phyloP scores from a whole-genome alignment of 2,888 invertebrate genomes.

The Eurytoma californica region DNA sequence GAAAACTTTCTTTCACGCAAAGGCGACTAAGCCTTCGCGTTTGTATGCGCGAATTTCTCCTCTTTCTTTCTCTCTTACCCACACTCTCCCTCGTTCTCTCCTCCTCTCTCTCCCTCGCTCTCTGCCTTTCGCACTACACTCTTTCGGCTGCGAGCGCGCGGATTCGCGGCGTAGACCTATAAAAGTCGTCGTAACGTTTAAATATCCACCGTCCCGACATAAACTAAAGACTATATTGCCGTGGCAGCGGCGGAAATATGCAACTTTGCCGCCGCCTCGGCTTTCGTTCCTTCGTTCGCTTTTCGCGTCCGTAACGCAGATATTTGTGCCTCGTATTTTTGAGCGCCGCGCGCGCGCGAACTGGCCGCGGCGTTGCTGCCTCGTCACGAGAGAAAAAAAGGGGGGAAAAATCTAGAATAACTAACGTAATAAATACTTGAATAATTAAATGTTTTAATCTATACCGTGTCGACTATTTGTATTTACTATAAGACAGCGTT shows the following conservation, averaged over 20 bases:
- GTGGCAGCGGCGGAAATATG: constrained; percentile 68
- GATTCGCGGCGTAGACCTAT: constrained; percentile 66
- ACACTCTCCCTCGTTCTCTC: constrained; percentile 17
- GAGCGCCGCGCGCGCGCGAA: not conserved
- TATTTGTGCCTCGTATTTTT: not conserved
- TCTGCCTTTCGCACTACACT: not conserved
- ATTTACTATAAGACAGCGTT: not conserved
- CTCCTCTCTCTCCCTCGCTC: constrained; percentile 25
- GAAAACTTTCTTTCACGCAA: constrained; percentile 47
- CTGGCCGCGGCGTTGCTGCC: not conserved
- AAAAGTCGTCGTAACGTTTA: constrained; percentile 70
- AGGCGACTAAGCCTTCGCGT: constrained; percentile 49
- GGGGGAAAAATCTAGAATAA: not conserved
- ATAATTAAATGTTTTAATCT: constrained; percentile 11
- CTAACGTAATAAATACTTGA: constrained; percentile 13
- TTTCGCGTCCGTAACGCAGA: constrained; percentile 19
- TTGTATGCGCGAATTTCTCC: constrained; percentile 4
- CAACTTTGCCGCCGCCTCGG: constrained; percentile 56
- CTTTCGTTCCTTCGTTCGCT: constrained; percentile 20
- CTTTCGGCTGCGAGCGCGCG: constrained; percentile 58
- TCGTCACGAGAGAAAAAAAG: not conserved
- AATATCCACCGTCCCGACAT: constrained; percentile 67
- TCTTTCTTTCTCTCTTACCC: constrained; percentile 27
- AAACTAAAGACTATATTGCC: constrained; percentile 70
- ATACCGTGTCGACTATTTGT: constrained; percentile 9